These are phyloP conservation scores for Chymomyza procnemis DNA, from an alignment of 2,888 invertebrate species.

Conservation along the genomic window DNA sequence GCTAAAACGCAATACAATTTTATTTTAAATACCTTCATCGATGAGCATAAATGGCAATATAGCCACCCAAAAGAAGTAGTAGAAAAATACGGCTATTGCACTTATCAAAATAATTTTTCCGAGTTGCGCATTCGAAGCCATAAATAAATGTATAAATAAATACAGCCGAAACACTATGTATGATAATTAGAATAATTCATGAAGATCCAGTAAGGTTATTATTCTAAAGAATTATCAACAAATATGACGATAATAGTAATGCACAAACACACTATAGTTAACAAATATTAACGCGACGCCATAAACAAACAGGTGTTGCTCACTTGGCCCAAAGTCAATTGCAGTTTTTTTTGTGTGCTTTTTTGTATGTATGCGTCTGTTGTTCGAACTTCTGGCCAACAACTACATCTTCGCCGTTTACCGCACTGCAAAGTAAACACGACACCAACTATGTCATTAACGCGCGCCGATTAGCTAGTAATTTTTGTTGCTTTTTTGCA, in stretches of 20 bases:
- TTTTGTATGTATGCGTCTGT: conserved; percentile 10
- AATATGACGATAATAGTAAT: neutral
- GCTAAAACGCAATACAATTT: conserved; percentile 18
- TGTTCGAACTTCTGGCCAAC: conserved; percentile 15
- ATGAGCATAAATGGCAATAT: conserved; percentile 84
- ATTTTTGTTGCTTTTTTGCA: neutral
- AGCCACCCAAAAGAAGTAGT: conserved; percentile 84
- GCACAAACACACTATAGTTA: neutral
- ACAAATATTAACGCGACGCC: conserved; percentile 17
- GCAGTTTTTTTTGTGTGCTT: conserved; percentile 1
- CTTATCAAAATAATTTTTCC: conserved; percentile 82
- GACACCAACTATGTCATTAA: neutral
- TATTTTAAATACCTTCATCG: conserved; percentile 79
- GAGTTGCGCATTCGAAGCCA: conserved; percentile 81
- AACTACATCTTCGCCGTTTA: neutral
- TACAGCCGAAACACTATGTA: neutral
- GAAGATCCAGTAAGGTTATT: neutral
- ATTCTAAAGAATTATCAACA: neutral
- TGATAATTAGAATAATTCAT: neutral
- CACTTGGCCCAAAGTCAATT: conserved; percentile 17
- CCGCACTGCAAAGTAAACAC: conserved; percentile 1
- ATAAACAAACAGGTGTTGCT: conserved; percentile 42
- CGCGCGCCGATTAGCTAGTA: neutral
- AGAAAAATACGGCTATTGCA: conserved; percentile 80
- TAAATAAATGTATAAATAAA: conserved; percentile 62